Conservation (phyloP, 2,888 invertebrate species). For the Arrhopalites spinosus region DNA sequence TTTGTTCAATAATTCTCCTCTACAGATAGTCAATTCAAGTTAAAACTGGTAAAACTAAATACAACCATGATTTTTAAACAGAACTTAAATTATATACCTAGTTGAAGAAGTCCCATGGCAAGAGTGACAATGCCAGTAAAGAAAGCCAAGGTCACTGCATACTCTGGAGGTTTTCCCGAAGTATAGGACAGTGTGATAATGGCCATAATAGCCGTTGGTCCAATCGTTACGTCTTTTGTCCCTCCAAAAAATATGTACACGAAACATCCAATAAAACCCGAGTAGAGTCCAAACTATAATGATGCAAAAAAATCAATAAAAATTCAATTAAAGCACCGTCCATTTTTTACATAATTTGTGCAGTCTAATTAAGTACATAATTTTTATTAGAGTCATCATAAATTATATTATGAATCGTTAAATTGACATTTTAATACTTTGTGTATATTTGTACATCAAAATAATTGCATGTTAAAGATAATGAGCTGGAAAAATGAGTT, state of each 20-base stretch:
- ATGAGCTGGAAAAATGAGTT: too few relatives aligned
- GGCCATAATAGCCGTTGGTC: conserved; percentile 66
- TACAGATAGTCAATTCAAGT: too few relatives aligned
- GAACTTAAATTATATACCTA: conserved; percentile 67
- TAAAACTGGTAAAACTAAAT: too few relatives aligned
- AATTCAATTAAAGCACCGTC: too few relatives aligned
- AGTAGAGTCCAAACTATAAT: conserved; percentile 88
- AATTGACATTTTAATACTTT: background rate
- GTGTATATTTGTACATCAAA: background rate
- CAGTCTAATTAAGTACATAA: too few relatives aligned
- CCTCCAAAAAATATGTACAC: conserved; percentile 83
- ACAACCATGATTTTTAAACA: too few relatives aligned
- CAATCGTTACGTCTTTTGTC: conserved; percentile 42
- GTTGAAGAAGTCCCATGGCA: conserved; percentile 78
- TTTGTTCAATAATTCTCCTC: too few relatives aligned
- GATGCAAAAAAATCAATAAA: background rate
- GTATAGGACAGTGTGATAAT: conserved; percentile 53
- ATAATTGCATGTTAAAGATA: background rate
- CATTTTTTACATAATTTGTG: background rate
- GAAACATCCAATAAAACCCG: conserved; percentile 91
- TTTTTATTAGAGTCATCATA: too few relatives aligned
- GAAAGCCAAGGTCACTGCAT: conserved; percentile 82
- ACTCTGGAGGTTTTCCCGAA: conserved; percentile 67
- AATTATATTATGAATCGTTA: background rate
- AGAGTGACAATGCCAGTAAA: conserved; percentile 80